phyloP scores from a whole-genome alignment of 1,140 invertebrate genomes.

The Batillaria attramentaria region DNA sequence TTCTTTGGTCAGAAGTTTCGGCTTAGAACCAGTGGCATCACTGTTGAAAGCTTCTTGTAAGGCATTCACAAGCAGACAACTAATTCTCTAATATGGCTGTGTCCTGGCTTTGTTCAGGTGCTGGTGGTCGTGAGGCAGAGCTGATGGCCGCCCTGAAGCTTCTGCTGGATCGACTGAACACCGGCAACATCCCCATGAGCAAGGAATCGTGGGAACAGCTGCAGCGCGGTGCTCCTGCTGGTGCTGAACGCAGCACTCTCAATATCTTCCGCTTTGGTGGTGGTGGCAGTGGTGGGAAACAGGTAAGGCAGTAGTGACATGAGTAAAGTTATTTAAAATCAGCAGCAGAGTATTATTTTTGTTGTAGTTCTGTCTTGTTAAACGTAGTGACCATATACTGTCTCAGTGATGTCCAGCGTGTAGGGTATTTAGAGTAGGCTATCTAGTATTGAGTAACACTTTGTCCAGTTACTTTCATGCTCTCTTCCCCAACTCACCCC shows the following conservation, averaged over 20 bases:
- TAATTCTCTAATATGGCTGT: too few species aligned
- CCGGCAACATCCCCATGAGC: conserved; percentile 63
- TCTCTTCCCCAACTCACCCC: too few species aligned
- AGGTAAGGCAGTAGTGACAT: too few species aligned
- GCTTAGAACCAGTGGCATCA: neutral
- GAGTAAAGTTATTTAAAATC: too few species aligned
- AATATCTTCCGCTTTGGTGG: conserved; percentile 18
- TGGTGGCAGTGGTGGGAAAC: conserved; percentile 14
- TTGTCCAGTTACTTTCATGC: too few species aligned
- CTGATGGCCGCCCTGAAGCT: conserved; percentile 64
- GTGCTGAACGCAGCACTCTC: neutral
- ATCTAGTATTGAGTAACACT: too few species aligned
- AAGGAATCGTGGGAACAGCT: conserved; percentile 55
- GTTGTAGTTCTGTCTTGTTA: neutral
- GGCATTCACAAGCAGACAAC: too few species aligned
- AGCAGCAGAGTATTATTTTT: neutral
- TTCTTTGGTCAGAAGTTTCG: neutral
- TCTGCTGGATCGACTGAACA: conserved; percentile 63
- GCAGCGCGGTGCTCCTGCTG: conserved; percentile 41
- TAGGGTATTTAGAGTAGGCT: too few species aligned
- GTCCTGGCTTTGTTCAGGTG: too few species aligned
- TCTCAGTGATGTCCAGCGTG: too few species aligned
- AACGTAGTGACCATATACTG: too few species aligned
- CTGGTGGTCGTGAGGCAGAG: conserved; percentile 58
- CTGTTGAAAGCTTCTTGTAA: too few species aligned